Conservation (phyloP, 2,113 vertebrate species). For the Tor tambroides region DNA sequence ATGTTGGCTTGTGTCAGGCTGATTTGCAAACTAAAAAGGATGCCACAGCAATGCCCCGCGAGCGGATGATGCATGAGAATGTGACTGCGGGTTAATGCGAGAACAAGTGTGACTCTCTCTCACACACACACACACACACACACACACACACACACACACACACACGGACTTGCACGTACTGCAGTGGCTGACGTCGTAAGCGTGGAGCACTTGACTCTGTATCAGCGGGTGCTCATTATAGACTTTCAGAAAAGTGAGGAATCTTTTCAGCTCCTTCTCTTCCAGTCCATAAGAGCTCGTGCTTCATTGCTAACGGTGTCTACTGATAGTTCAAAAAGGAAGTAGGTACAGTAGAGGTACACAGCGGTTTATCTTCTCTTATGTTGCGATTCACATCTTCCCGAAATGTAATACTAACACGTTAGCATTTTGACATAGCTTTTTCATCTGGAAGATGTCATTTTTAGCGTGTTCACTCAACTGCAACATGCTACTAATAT, state of each 20-base stretch:
- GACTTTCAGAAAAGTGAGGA: background rate
- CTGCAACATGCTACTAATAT: no score
- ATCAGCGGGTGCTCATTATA: background rate
- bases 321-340: background rate
- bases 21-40: slow-evolving; percentile 45
- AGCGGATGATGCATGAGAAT: slow-evolving; percentile 51
- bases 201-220: background rate
- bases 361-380: background rate
- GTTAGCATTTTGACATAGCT: background rate
- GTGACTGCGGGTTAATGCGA: slow-evolving; percentile 39
- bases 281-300: background rate
- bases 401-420: background rate
- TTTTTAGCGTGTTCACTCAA: background rate
- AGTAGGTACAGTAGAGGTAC: background rate
- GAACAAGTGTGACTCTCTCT: background rate
- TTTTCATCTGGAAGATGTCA: background rate
- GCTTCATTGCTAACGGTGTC: background rate
- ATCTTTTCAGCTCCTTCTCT: slow-evolving; percentile 6
- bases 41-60: slow-evolving; percentile 19
- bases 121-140: background rate
- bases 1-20: slow-evolving; percentile 20
- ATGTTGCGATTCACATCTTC: background rate
- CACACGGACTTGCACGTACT: background rate
- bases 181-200: slow-evolving; percentile 49
- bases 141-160: background rate